Percentiles rank a stretch among this genome's conserved stretches.
Conservation (phyloP, 2,888 invertebrate species). For the Caenorhabditis becei region DNA sequence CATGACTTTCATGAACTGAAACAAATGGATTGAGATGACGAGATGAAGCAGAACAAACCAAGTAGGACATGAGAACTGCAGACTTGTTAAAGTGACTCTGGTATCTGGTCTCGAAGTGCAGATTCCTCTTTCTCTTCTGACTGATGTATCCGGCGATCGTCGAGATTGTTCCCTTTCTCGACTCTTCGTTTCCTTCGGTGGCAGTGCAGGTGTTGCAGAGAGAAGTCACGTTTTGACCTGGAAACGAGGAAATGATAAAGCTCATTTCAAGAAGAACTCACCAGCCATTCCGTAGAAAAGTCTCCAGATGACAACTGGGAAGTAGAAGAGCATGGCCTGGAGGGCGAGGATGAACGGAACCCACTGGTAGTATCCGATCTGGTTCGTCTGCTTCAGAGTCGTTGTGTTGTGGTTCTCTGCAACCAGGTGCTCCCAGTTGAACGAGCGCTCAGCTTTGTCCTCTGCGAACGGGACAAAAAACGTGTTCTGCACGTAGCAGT, state of each 20-base stretch:
- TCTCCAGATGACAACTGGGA: constrained; percentile 81
- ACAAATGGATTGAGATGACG: constrained; percentile 19
- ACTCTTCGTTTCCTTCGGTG: constrained; percentile 78
- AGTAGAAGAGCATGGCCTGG: constrained; percentile 80
- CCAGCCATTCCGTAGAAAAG: constrained; percentile 71
- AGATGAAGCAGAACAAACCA: constrained; percentile 63
- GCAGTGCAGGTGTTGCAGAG: constrained; percentile 80
- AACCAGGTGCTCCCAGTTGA: constrained; percentile 80
- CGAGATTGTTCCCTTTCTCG: constrained; percentile 76
- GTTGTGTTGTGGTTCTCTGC: constrained; percentile 73
- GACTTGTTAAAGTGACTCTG: constrained; percentile 46
- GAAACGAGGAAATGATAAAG: too few relatives aligned
- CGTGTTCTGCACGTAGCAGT: constrained; percentile 84
- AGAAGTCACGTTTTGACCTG: constrained; percentile 78
- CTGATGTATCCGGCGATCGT: constrained; percentile 72
- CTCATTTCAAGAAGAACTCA: constrained; percentile 24
- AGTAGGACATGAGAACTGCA: constrained; percentile 66
- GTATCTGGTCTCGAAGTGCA: constrained; percentile 44
- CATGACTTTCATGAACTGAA: constrained; percentile 76
- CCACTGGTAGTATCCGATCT: constrained; percentile 82
- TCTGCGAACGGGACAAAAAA: constrained; percentile 83
- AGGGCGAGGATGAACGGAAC: constrained; percentile 81
- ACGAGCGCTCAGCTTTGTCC: constrained; percentile 69
- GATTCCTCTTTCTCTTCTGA: constrained; percentile 61
- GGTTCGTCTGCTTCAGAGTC: constrained; percentile 81